Percentiles rank a stretch among this genome's conserved stretches.
Conservation (phyloP, 2,113 vertebrate genomes). For the Tyto alba region DNA sequence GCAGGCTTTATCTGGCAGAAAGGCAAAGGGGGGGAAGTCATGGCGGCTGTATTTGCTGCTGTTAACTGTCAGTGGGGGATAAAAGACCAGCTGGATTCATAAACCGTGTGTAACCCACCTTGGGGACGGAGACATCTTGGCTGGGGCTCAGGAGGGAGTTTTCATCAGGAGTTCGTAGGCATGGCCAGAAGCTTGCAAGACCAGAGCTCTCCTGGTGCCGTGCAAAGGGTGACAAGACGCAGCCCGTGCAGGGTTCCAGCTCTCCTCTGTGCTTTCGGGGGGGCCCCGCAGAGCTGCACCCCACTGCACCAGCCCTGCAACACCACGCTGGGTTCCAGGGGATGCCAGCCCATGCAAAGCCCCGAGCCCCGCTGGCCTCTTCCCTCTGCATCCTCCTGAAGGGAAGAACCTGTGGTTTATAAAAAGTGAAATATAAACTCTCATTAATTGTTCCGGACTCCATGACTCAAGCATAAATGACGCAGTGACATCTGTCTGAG, state of each 20-base stretch:
- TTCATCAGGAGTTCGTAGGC: background rate
- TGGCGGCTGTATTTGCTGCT: background rate
- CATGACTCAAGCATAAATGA: background rate
- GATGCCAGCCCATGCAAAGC: accelerated
- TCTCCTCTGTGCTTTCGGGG: background rate
- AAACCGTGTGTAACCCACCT: background rate
- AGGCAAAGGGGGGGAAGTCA: background rate
- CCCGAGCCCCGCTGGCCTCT: background rate
- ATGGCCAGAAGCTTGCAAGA: background rate
- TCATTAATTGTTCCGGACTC: background rate
- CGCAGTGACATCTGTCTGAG: background rate
- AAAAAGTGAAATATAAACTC: background rate
- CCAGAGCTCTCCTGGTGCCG: background rate
- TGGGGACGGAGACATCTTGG: background rate
- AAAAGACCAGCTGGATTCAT: background rate
- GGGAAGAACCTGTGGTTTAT: background rate
- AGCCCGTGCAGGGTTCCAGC: background rate
- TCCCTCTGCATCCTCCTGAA: background rate
- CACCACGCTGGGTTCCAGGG: accelerated
- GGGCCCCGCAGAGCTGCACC: background rate
- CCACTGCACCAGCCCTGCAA: background rate
- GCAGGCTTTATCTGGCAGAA: background rate
- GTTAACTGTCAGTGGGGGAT: background rate
- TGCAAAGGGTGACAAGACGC: accelerated
- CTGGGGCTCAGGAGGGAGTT: background rate